Conservation (phyloP, 2,888 invertebrate genomes). For the Liodrosophila aerea region DNA sequence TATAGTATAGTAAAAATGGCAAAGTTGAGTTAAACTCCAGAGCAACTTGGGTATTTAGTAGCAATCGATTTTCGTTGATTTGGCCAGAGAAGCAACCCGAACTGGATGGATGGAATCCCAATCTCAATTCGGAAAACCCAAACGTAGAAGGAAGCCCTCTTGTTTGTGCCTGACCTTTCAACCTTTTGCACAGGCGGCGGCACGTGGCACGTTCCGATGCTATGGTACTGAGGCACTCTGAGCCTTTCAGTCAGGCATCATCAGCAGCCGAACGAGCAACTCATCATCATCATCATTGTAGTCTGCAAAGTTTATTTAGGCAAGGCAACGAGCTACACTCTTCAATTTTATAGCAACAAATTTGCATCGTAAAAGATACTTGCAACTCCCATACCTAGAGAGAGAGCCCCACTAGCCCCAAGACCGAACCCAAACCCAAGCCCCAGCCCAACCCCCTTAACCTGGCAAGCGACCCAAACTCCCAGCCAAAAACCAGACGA, state of each 20-base stretch:
- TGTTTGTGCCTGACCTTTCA: conserved; percentile 64
- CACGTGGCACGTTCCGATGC: conserved; percentile 51
- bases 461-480: too few species aligned
- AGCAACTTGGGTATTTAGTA: conserved; percentile 72
- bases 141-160: not conserved
- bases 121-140: conserved; percentile 13
- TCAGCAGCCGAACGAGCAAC: conserved; percentile 47
- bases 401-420: conserved; percentile 8
- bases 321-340: conserved; percentile 67
- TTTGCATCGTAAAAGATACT: conserved; percentile 76
- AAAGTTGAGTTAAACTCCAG: conserved; percentile 66
- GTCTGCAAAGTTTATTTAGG: conserved; percentile 76
- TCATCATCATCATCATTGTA: conserved; percentile 73
- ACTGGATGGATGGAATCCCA: conserved; percentile 7
- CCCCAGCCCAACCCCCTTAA: conserved; percentile 14
- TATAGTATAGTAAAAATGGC: conserved; percentile 22
- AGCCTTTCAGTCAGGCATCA: conserved; percentile 31
- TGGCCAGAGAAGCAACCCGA: conserved; percentile 22
- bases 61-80: conserved; percentile 76
- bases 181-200: conserved; percentile 69
- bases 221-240: not conserved
- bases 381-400: conserved; percentile 31
- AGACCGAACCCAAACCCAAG: conserved; percentile 1
- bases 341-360: conserved; percentile 77
- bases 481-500: conserved; percentile 43